Base-by-base conservation (phyloP, 2,113 vertebrate species). In the Ptilonorhynchus violaceus region DNA sequence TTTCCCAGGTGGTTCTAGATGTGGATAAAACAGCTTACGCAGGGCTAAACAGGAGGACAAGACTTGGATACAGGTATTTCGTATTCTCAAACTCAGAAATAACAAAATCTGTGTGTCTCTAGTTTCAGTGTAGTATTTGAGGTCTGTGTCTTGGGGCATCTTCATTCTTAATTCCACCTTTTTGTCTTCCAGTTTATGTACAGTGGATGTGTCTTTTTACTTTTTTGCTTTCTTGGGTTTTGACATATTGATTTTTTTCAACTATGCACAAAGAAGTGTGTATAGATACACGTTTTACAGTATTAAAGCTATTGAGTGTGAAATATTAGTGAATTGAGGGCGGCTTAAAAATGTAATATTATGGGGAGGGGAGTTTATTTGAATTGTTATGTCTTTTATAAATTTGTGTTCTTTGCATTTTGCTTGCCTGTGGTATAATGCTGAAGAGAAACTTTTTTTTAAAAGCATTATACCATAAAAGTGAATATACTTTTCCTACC, bases 201-300 rank as follows among this genome's bases (percentile, higher is more conserved):
- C 42, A n/a, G 23, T 24, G 28, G 15, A n/a, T 88, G 18, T 64
- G 12, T 28, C 17, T 63, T 17, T 21, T 53, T 27, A 31, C 7
- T 7, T 55, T 53, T 52, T 55, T 64, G 15, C 30, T 56, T 88
- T 80, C 39, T 79, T 59, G 30, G 10, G 0, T 47, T 74, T 85
- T 89, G 41, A 16, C 6, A 1, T 80, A 25, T 20, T 15, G 62
- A 0, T 82, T 90, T 78, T 76, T 22, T 59, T 89, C 15, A 23
- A 0, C 41, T 11, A 6, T 27, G 20, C 30, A 42, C 3, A 2
- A 42, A 56, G 16, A 31, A 20, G 2, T 35, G 14, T 63, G 17
- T 42, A 11, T 58, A 3, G 39, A 7, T 42, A 11, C 21, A 5
- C 21, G 11, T 68, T 64, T 44, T 39, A 10, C 50, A 63, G 20